Evolutionary conservation across 2,888 invertebrate genomes (phyloP).

Genomic region (Psylliodes chrysocephalus): DNA sequence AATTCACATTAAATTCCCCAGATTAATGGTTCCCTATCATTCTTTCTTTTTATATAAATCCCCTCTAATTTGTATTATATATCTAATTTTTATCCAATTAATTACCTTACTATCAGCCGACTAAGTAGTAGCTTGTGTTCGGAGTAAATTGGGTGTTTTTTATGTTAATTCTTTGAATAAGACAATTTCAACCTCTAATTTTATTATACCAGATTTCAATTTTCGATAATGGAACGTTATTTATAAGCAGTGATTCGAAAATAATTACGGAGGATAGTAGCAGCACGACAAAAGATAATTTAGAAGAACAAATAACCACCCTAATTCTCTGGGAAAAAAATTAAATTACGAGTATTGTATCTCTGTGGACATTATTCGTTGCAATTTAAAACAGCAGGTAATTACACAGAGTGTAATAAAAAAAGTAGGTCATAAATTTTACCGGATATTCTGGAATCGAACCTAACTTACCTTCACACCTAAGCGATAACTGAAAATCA

Average conservation of each 20-base stretch:
- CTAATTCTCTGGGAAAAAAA: not conserved
- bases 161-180: not conserved
- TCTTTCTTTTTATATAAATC: no score
- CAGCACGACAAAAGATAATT: conserved; percentile 8
- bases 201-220: not conserved
- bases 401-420: no score
- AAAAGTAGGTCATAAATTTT: no score
- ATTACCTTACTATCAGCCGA: no score
- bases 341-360: no score
- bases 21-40: no score
- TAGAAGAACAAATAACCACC: not conserved
- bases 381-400: no score
- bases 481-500: conserved; percentile 52
- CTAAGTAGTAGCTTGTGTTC: not conserved
- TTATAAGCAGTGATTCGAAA: conserved; percentile 2
- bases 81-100: conserved; percentile 3
- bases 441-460: no score
- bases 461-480: no score
- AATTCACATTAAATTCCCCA: no score
- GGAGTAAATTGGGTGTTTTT: conserved; percentile 1
- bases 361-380: no score
- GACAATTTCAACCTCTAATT: not conserved
- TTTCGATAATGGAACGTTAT: not conserved
- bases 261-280: not conserved
- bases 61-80: no score